Conservation (phyloP, 2,113 vertebrate species). For the Psophia crepitans region DNA sequence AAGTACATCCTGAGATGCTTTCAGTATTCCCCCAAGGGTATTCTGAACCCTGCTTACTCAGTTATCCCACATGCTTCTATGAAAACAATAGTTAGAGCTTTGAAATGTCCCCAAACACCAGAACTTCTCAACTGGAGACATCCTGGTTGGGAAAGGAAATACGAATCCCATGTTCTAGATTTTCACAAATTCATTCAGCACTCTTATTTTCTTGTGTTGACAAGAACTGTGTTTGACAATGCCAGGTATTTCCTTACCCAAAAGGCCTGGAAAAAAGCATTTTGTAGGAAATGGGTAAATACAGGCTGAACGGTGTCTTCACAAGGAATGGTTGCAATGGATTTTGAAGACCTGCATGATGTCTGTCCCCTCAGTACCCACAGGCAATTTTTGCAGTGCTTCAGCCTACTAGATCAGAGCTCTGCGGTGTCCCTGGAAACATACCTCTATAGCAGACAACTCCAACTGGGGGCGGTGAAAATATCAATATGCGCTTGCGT, state of each 20-base stretch:
- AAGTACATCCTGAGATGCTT: not conserved
- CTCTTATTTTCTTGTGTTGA: not conserved
- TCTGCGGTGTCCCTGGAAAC: slow-evolving; percentile 34
- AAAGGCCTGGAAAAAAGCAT: not conserved
- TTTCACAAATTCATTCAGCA: not conserved
- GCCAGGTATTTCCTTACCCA: not conserved
- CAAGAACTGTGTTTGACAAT: not conserved
- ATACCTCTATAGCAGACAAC: slow-evolving; percentile 98
- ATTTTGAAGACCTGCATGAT: not conserved
- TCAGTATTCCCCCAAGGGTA: not conserved
- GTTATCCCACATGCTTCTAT: not conserved
- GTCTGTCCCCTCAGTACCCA: not conserved
- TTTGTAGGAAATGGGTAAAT: not conserved
- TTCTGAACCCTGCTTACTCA: not conserved
- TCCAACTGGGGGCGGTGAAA: slow-evolving; percentile 94
- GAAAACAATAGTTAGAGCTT: not conserved
- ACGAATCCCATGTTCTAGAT: not conserved
- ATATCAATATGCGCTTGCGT: slow-evolving; percentile 94
- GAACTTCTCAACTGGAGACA: not conserved
- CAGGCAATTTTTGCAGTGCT: not conserved
- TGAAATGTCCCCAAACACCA: not conserved
- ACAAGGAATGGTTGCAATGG: not conserved
- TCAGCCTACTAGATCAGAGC: not conserved
- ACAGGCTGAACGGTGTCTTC: not conserved
- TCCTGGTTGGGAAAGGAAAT: not conserved